Base-by-base conservation (phyloP, 2,797 vertebrate species). In the Lates japonicus region DNA sequence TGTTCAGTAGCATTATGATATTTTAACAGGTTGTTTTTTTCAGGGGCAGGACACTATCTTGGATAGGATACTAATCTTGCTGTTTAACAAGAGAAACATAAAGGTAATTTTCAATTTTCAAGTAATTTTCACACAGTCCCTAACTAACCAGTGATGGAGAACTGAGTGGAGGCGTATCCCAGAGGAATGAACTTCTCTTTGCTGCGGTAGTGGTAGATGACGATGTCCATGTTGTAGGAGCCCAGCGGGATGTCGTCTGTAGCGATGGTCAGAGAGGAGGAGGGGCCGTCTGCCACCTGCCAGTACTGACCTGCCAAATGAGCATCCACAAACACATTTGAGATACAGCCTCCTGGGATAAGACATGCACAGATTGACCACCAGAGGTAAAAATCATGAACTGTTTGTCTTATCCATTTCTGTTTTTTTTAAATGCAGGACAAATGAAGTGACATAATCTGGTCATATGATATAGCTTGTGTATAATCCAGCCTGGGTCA, bases 141-240 rank as follows among this genome's bases (percentile, higher is more conserved):
- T n/a, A 9, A 67, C 95, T 85, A 78, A 98, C 97, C 97, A 0
- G 97, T 99, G 89, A 99, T 94, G 81, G 95, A 96, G 93, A 98
- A 99, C 91, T 96, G 94, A 0, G 96, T 96, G 65, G 94, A 95
- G 83, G 95, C 94, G 0, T 94, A 95, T 76, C 97, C 97, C 25
- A 99, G 92, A 61, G 98, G 98, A 70, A 99, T 95, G 70, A 98
- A 98, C 93, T 96, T 98, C 76, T 95, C 95, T 75, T 91, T 93
- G 70, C 97, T 97, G 0, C 97, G 95, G 89, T 93, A 97, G 91
- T 98, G 98, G 91, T 98, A 99, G 75, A 99, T 96, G 0, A 97
- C 96, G 0, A 98, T 96, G 81, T 97, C 96, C 97, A 98, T 97
- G 87, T 88, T 92, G 88, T 97, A 97, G 80, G 97, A 97, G 82